These are phyloP conservation scores for Tenrec ecaudatus DNA, from an alignment of 2,113 vertebrate genomes.

Conservation along the genomic window DNA sequence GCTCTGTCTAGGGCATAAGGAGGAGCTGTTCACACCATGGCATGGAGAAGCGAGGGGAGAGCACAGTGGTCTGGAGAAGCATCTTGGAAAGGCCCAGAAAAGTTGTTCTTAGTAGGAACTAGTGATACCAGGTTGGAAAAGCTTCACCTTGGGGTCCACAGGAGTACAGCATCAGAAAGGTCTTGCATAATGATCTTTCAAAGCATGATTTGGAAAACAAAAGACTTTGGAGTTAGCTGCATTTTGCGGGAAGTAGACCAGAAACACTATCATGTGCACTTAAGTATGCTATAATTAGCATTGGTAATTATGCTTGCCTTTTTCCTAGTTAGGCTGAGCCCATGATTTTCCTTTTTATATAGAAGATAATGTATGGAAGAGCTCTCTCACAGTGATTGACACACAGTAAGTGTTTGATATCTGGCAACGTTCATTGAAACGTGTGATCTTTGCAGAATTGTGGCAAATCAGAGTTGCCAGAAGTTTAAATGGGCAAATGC, in stretches of 20 bases:
- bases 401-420: not conserved
- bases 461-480: constrained; percentile 18
- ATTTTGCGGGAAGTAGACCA: not conserved
- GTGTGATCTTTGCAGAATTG: constrained; percentile 27
- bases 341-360: not conserved
- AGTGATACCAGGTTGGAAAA: not conserved
- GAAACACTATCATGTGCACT: not conserved
- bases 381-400: not conserved
- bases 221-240: not conserved
- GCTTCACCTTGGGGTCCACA: not conserved
- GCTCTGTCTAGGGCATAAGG: not conserved
- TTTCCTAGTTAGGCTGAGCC: not conserved
- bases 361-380: not conserved
- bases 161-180: not conserved
- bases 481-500: constrained; percentile 32
- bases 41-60: not conserved
- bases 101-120: not conserved
- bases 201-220: not conserved
- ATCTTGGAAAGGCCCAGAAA: not conserved
- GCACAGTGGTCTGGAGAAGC: not conserved
- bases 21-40: not conserved
- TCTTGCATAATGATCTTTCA: not conserved
- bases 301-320: not conserved
- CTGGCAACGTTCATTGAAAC: constrained; percentile 46
- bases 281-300: constrained; percentile 36